Evolutionary conservation across 2,888 invertebrate genomes (phyloP), one percentile per base, ranked within the genome.

Genomic region (Eurois occulta): DNA sequence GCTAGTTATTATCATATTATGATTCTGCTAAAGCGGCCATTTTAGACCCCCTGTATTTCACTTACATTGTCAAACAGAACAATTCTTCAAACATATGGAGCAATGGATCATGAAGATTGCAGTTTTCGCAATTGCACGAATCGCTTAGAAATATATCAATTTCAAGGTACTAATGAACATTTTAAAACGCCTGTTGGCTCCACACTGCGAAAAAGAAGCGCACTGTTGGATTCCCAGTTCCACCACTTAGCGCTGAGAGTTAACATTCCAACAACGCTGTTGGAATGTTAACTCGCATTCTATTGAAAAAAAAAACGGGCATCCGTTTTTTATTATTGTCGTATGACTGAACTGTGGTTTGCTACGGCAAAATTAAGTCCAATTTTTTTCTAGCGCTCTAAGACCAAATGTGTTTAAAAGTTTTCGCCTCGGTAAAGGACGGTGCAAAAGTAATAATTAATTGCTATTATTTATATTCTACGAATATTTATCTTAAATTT

Each of bases 371-470:
- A 41, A 41, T n/a, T 8, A 41, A 41, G 8, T 16, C 1, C 7
- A 55, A 8, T 62, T 62, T 35, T n/a, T 65, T 65, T 65, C 41
- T 41, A 41, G n/a, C 13, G 66, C 62, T 71, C 35, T 62, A 71
- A 76, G 21, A 46, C 24, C 10, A 70, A 68, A 48, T 28, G 35
- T 13, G n/a, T 21, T 46, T 8, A 62, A 43, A 76, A 38, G 6
- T 41, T 52, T 21, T 35, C 24, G n/a, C 13, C 38, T 28, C 1
- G 1, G 48, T 66, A 55, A 72, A 32, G 60, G 32, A 65, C 21
- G 38, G 81, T 78, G 83, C 69, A 81, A 77, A 80, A 78, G 71
- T 68, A 72, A 78, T 43, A 43, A 76, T 52, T n/a, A 78, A 71
- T 77, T 38, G 43, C 55, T 62, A 66, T 65, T 68, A 67, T 52